phyloP scores from a whole-genome alignment of 2,888 invertebrate genomes.

The Drosophila anceps region DNA sequence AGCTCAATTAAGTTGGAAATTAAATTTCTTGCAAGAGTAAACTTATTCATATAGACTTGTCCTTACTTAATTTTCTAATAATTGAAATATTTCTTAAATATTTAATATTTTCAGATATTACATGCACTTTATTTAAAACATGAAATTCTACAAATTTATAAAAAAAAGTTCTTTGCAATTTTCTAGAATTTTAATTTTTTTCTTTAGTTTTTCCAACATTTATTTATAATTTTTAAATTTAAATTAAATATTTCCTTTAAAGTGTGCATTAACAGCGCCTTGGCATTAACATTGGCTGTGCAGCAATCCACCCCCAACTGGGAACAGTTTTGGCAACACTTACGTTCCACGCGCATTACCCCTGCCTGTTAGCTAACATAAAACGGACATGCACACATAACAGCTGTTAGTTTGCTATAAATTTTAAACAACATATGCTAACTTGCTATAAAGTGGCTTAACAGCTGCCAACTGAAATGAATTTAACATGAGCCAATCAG shows the following conservation, averaged over 20 bases:
- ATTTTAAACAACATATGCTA: slow-evolving; percentile 12
- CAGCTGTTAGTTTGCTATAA: slow-evolving; percentile 21
- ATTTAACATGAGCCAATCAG: slow-evolving; percentile 1
- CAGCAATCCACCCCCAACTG: slow-evolving; percentile 13
- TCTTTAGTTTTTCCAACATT: neutral
- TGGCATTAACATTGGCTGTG: slow-evolving; percentile 1
- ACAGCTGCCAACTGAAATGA: slow-evolving; percentile 3
- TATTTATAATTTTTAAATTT: neutral
- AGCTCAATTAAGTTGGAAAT: neutral
- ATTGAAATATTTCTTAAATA: too few species aligned
- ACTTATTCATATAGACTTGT: too few species aligned
- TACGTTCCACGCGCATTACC: slow-evolving; percentile 4
- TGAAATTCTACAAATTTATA: too few species aligned
- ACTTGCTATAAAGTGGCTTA: slow-evolving; percentile 26
- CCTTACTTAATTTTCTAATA: too few species aligned
- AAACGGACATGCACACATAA: neutral
- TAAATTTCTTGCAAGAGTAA: neutral
- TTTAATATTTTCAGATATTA: neutral
- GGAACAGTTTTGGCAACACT: slow-evolving; percentile 39
- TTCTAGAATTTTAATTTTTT: neutral
- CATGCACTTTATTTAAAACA: neutral
- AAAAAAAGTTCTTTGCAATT: neutral
- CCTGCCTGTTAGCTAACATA: slow-evolving; percentile 14
- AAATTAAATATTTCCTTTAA: neutral
- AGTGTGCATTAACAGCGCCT: neutral